Evolutionary conservation across 2,888 invertebrate species (phyloP), one percentile per base, ranked within the genome.

Genomic region (Xestia c-nigrum): DNA sequence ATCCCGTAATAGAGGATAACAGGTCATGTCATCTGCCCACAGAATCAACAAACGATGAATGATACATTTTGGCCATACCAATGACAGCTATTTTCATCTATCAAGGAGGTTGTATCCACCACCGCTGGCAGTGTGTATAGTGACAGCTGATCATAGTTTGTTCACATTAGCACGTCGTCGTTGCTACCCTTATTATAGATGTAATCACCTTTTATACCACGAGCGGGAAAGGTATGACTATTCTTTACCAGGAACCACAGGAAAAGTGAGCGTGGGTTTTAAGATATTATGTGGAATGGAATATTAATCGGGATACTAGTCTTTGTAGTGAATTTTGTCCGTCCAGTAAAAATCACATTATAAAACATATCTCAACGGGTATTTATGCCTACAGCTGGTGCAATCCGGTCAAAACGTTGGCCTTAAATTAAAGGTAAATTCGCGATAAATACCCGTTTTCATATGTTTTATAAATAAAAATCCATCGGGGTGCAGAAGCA

Each of bases 141-240:
- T 61, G 46, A 59, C 65, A 46, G 43, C 52, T 61, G 57, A 16
- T 43, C 43, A 74, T 12, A 67, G 50, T 74, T 67, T 55, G 61
- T 61, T 40, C 40, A 67, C 61, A 74, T 80, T 63, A 63, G 14
- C 31, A 55, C 43, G 7, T 31, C 16, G 19, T 63, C 55, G 61
- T 61, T 74, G 55, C 24, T 66, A 55, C 40, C 19, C 55, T 63
- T 80, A 52, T 52, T 78, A 52, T 61, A 78, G 43, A 69, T 69
- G 47, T 67, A 50, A 59, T 50, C 57, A 5, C 31, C 31, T 52
- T 16, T 68, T 52, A 70, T 52, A 52, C 69, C 59, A 69, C 50
- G 74, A 73, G 38, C 6, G 59, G 43, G 24, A 24, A 50, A 70
- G 24, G 52, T 69, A 43, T 61, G 50, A 46, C 50, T 46, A 61